phyloP scores from a whole-genome alignment of 30 jellyfish, hydroid and myxozoan genomes.

The Hydractinia echinata region DNA sequence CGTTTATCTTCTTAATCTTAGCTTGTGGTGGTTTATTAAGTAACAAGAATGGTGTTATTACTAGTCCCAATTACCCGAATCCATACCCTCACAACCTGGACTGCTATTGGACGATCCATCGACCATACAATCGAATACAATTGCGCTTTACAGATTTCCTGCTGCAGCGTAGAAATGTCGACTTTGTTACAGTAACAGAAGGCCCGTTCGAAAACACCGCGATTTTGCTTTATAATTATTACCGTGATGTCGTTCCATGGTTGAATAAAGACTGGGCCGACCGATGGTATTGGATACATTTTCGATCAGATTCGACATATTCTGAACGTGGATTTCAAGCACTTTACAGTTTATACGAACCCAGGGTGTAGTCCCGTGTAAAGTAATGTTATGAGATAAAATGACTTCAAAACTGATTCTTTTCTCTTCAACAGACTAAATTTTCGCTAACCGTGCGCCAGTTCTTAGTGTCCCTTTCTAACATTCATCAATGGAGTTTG shows the following conservation, averaged over 20 bases:
- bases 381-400: not conserved
- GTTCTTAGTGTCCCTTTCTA: no score
- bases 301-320: no score
- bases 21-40: constrained; percentile 83
- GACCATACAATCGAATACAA: constrained; percentile 63
- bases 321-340: no score
- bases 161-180: constrained; percentile 41
- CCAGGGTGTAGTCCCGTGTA: not conserved
- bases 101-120: constrained; percentile 85
- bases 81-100: constrained; percentile 69
- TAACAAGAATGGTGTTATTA: constrained; percentile 55
- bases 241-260: constrained; percentile 49
- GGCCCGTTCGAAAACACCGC: constrained; percentile 65
- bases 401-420: not conserved
- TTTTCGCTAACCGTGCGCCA: no score
- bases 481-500: no score
- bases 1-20: constrained; percentile 2
- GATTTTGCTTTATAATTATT: constrained; percentile 36
- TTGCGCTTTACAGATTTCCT: constrained; percentile 51
- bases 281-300: not conserved
- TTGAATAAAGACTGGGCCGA: constrained; percentile 69
- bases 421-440: not conserved
- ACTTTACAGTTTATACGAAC: not conserved
- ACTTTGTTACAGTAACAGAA: constrained; percentile 58
- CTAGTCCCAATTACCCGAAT: constrained; percentile 76